Percentiles rank a stretch among this genome's conserved stretches.
Evolutionary conservation across 2,113 vertebrate species (phyloP).

Genomic region (Otolemur garnettii): DNA sequence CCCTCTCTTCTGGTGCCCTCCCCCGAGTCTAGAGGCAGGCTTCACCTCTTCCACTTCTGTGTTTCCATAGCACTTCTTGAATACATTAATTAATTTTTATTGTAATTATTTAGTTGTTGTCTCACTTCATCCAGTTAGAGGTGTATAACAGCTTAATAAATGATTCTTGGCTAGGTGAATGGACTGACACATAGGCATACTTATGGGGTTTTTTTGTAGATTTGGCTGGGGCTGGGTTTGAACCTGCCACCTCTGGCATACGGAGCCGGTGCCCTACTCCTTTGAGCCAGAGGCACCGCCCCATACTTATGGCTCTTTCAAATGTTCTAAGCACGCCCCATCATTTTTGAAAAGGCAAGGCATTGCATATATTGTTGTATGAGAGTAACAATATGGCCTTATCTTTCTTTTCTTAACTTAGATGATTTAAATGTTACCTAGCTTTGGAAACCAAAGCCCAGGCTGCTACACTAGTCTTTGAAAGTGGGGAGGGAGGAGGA

Average conservation of each 20-base stretch:
- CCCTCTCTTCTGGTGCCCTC: background rate
- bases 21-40: background rate
- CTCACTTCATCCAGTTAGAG: background rate
- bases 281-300: no score
- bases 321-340: background rate
- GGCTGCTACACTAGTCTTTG: no score
- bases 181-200: background rate
- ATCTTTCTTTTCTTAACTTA: background rate
- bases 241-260: no score
- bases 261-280: no score
- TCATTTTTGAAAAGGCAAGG: background rate
- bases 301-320: background rate
- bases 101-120: background rate
- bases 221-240: no score
- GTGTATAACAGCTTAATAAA: background rate
- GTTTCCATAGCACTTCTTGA: background rate
- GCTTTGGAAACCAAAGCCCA: background rate
- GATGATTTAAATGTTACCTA: conserved; percentile 35
- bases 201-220: background rate
- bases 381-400: background rate
- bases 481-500: no score
- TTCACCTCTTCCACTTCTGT: background rate
- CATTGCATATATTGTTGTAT: background rate
- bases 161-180: background rate
- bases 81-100: background rate